Percentiles rank a stretch among this genome's conserved stretches.
These are phyloP conservation scores for Rhea pennata DNA, from an alignment of 2,113 vertebrate genomes.

Conservation along the genomic window DNA sequence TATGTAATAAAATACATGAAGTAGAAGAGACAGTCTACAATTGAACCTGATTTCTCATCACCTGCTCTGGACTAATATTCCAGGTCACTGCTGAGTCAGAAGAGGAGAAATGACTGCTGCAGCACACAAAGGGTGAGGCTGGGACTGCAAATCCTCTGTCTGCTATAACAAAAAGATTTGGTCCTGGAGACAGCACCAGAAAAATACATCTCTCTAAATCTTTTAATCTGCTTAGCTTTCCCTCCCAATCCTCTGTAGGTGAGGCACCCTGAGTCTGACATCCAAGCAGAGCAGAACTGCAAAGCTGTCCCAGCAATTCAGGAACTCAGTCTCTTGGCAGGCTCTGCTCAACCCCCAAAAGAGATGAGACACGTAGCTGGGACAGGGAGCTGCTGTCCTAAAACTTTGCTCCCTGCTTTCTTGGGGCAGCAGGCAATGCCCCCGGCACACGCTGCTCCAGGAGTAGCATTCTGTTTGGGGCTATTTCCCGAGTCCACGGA, in stretches of 20 bases:
- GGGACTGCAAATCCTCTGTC: neutral
- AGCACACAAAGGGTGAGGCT: neutral
- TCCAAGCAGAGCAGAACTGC: neutral
- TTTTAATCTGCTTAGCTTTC: neutral
- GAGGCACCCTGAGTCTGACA: neutral
- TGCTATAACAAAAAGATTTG: neutral
- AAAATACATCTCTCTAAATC: neutral
- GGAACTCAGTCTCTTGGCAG: neutral
- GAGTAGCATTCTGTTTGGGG: neutral
- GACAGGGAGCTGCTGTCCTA: neutral
- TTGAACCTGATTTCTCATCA: neutral
- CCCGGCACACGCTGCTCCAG: rapidly evolving
- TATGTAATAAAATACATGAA: neutral
- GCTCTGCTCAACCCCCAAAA: too few relatives aligned
- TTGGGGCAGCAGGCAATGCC: too few relatives aligned
- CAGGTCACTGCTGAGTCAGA: neutral
- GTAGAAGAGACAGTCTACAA: too few relatives aligned
- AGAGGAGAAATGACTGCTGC: neutral
- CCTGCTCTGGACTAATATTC: neutral
- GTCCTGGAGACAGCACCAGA: neutral
- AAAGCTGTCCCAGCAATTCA: neutral
- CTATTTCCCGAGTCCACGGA: too few relatives aligned
- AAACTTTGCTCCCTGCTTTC: neutral
- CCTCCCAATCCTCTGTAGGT: neutral
- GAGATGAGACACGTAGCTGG: too few relatives aligned